Evolutionary conservation across 92 coral and sea anemone genomes (phyloP).

Genomic region (Siderastrea siderea): DNA sequence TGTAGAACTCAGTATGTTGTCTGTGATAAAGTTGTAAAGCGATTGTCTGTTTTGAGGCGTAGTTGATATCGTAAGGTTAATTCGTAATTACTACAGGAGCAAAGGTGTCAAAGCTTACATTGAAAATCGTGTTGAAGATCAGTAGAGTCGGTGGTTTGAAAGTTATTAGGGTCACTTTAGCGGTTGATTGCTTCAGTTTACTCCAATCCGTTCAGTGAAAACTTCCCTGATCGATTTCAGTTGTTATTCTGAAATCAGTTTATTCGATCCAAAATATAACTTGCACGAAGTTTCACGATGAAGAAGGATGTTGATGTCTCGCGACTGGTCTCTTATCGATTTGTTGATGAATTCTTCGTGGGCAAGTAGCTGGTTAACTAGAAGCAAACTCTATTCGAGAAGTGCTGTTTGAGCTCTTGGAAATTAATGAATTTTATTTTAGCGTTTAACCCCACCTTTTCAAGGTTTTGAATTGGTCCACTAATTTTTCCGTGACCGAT

Average conservation of each 20-base stretch:
- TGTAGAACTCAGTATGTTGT: neutral
- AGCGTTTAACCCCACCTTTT: constrained; percentile 31
- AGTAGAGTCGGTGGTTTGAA: neutral
- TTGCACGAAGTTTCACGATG: neutral
- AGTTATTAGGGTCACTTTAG: neutral
- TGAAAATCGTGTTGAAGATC: constrained; percentile 10
- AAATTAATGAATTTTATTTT: neutral
- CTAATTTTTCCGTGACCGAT: neutral
- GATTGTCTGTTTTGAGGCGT: constrained; percentile 7
- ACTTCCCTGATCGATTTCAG: too few species aligned
- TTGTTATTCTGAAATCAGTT: neutral
- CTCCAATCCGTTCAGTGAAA: neutral
- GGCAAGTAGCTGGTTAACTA: neutral
- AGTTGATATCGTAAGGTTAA: constrained; percentile 22
- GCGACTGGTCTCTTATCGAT: neutral
- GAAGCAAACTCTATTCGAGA: neutral
- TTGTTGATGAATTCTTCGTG: neutral
- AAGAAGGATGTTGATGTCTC: neutral
- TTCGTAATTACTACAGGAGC: neutral
- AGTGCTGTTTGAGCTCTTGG: neutral
- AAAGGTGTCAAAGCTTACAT: neutral
- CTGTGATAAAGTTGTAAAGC: neutral
- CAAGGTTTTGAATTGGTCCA: neutral
- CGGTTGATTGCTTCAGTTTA: neutral
- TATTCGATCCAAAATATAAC: neutral